These are phyloP conservation scores for Naso thynnoides DNA, from an alignment of 2,797 vertebrate genomes.

Conservation along the genomic window DNA sequence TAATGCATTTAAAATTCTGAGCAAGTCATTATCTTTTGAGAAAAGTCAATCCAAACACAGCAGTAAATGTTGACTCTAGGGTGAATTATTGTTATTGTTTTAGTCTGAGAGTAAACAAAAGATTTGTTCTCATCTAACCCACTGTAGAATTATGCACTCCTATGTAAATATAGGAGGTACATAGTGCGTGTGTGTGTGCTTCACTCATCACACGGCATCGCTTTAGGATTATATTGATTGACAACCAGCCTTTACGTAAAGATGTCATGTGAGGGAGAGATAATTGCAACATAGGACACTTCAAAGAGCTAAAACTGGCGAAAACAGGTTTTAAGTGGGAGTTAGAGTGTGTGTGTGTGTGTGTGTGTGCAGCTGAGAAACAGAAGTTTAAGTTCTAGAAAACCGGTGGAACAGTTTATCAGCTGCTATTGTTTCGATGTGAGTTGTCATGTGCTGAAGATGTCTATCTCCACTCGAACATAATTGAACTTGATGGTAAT, in stretches of 20 bases:
- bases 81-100: neutral
- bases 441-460: too few species aligned
- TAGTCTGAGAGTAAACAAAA: neutral
- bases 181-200: neutral
- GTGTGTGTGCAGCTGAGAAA: neutral
- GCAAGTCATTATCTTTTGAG: neutral
- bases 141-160: conserved; percentile 3
- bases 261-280: conserved; percentile 34
- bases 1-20: neutral
- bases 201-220: conserved; percentile 24
- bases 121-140: neutral
- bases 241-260: conserved; percentile 55
- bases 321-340: conserved; percentile 6
- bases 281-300: neutral
- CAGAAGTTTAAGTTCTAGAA: neutral
- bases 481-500: too few species aligned
- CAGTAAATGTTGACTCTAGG: neutral
- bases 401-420: too few species aligned
- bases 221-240: conserved; percentile 49
- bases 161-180: neutral
- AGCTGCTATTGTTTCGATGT: too few species aligned
- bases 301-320: conserved; percentile 18
- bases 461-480: too few species aligned
- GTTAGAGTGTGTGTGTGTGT: neutral
- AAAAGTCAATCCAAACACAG: neutral